These are phyloP conservation scores for Drosophila sordidula DNA, from an alignment of 2,888 invertebrate species.

Conservation along the genomic window DNA sequence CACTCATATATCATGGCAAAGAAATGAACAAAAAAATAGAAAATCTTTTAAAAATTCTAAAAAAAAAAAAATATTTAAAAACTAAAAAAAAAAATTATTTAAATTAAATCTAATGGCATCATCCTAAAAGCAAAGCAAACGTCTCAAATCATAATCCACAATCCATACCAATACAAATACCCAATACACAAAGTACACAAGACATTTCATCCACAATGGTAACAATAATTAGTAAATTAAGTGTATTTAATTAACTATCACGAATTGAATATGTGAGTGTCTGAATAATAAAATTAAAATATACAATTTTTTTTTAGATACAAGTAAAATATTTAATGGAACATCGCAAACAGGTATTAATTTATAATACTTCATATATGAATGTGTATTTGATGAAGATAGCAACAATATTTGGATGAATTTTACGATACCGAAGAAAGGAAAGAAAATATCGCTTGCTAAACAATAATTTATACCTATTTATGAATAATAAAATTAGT, in stretches of 20 bases:
- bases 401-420: conserved; percentile 12
- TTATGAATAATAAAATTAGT: conserved; percentile 13
- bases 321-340: conserved; percentile 42
- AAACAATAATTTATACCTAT: conserved; percentile 6
- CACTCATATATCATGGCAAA: conserved; percentile 71
- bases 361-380: conserved; percentile 17
- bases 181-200: conserved; percentile 42
- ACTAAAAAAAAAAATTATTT: conserved; percentile 24
- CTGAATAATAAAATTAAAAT: conserved; percentile 55
- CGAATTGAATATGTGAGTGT: conserved; percentile 61
- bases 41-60: conserved; percentile 27
- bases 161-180: conserved; percentile 22
- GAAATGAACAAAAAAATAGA: conserved; percentile 44
- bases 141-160: conserved; percentile 60
- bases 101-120: conserved; percentile 40
- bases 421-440: conserved; percentile 4
- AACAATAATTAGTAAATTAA: conserved; percentile 85
- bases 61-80: conserved; percentile 22
- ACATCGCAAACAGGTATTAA: conserved; percentile 55
- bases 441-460: conserved; percentile 18
- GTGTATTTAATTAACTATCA: conserved; percentile 68
- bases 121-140: conserved; percentile 35
- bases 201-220: conserved; percentile 84
- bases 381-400: conserved; percentile 8
- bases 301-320: conserved; percentile 10